Evolutionary conservation across 2,113 vertebrate genomes (phyloP), one percentile per base, ranked within the genome.

Genomic region (Malurus alboscapulatus): DNA sequence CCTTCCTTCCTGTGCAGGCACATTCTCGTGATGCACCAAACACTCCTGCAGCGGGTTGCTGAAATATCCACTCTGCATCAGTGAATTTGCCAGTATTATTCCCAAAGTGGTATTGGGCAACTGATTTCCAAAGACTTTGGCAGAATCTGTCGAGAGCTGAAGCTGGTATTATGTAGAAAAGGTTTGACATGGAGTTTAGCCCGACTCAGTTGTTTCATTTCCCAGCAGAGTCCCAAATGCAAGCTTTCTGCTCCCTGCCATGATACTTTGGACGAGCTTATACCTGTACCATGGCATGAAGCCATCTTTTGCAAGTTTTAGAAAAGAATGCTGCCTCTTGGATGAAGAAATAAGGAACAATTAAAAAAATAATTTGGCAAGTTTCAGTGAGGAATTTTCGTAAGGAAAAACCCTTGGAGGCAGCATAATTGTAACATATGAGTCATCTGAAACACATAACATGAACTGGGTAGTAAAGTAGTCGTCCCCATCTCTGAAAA

Each of bases 381-480:
- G 40, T 55, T 87, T 80, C 63, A 62, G 44, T 68, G 78, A 55
- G 65, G 65, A 77, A 51, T 73, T 93, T 86, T 65, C 44, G 26
- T 68, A 44, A 48, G 45, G 71, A 84, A 92, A 89, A 93, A 25
- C 50, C 84, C 81, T 83, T 54, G 65, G 55, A 92, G 65, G 83
- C 76, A 77, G 12, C 38, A n/a, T 27, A 67, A n/a, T 68, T 92
- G 54, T 24, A 9, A 0, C 51, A 27, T 17, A 42, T 72, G 81
- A 83, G 55, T 96, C 51, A 90, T 80, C 55, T 90, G 82, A 77
- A 96, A 84, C 55, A 55, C n/a, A 71, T 87, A 87, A 79, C 13
- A 10, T 29, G 47, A 94, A 77, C 24, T 88, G 61, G 59, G 58
- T 84, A 63, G 69, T 68, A 73, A 93, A 95, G 54, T 55, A 67